phyloP scores from a whole-genome alignment of 2,113 vertebrate genomes.

The Anhinga anhinga region DNA sequence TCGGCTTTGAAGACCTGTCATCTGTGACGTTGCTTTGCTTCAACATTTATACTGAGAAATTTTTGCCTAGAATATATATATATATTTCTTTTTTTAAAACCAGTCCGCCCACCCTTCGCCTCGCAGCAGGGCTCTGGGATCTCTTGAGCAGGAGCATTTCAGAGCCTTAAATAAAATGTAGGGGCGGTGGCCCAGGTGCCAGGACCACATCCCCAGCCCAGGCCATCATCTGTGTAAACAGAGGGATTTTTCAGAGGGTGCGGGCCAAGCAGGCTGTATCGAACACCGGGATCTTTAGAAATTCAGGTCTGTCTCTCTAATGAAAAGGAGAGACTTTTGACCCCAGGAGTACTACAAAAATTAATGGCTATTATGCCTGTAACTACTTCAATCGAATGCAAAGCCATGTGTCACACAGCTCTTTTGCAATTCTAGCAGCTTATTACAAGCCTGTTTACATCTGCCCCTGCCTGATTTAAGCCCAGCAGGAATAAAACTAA shows the following conservation, averaged over 20 bases:
- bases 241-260: accelerated
- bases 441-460: background rate
- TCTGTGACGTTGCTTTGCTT: background rate
- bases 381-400: background rate
- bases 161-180: background rate
- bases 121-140: background rate
- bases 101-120: background rate
- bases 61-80: background rate
- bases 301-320: background rate
- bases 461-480: background rate
- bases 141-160: background rate
- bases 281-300: background rate
- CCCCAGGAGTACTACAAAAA: background rate
- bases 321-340: background rate
- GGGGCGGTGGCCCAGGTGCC: background rate
- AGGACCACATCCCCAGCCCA: background rate
- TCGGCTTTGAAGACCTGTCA: conserved; percentile 35
- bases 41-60: background rate
- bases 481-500: background rate
- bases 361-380: background rate
- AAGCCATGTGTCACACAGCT: background rate
- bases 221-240: background rate
- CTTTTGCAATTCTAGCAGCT: background rate
- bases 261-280: background rate
- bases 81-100: background rate